Evolutionary conservation across 1,140 invertebrate species (phyloP).

Genomic region (Drosophila lini): DNA sequence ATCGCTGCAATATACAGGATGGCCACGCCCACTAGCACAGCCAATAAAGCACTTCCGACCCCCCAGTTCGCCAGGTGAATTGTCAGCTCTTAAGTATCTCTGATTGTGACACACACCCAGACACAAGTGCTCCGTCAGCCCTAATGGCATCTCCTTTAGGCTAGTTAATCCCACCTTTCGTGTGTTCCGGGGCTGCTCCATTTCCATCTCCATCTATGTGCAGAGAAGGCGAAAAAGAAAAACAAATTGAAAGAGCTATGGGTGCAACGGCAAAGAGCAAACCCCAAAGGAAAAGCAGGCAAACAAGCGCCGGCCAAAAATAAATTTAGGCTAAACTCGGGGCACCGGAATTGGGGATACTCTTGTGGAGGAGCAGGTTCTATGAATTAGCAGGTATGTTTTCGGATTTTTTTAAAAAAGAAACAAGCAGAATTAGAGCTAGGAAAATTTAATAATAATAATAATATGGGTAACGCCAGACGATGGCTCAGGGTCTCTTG

Average conservation of each 20-base stretch:
- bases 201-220: conserved; percentile 1
- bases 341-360: conserved; percentile 3
- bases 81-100: conserved; percentile 50
- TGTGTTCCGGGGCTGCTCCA: conserved; percentile 29
- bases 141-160: conserved; percentile 22
- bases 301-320: conserved; percentile 29
- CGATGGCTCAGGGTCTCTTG: too few relatives aligned
- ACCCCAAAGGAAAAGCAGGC: conserved; percentile 13
- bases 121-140: conserved; percentile 17
- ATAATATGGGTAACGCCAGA: too few relatives aligned
- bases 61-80: conserved; percentile 22
- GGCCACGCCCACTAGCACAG: not conserved
- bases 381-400: too few relatives aligned
- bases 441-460: not conserved
- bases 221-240: not conserved
- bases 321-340: conserved; percentile 12
- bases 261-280: conserved; percentile 35
- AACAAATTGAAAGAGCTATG: conserved; percentile 46
- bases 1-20: not conserved
- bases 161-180: conserved; percentile 54
- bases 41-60: conserved; percentile 8
- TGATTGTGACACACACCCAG: conserved; percentile 38
- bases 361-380: not conserved
- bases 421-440: not conserved
- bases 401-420: not conserved